Base-by-base conservation (phyloP, 2,797 vertebrate species). In the Pampus argenteus region DNA sequence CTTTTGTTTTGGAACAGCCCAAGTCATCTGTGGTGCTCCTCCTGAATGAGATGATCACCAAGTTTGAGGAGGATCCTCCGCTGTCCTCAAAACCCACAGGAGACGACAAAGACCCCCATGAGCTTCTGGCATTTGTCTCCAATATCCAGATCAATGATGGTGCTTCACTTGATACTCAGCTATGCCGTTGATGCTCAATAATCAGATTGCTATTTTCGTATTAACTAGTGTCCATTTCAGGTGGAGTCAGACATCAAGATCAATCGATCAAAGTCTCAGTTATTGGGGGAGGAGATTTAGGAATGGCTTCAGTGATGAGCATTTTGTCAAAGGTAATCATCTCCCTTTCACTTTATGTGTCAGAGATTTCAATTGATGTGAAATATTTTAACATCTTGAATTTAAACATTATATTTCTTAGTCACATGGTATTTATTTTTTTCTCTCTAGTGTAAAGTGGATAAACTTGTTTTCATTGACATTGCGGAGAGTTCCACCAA, bases 31-130 rank as follows among this genome's bases (percentile, higher is more conserved):
- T 98, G 28, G 89, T 91, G 63, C 90, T 86, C 29, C 94, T 99
- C 72, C 91, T 98, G 86, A 90, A 81, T 59, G 97, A 99, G 94
- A 99, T 99, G 98, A 95, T 91, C 44, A 50, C 84, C 50, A 97
- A 97, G 84, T 99, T 99, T 93, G 95, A 97, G 83, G 95, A 96
- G 74, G 96, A 97, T 23, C 97, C 97, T 11, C 98, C 98, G 0
- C 82, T 99, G 25, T 95, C 93, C 49, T 89, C 96, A 1, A 90
- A 94, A 47, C 74, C 92, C 23, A 80, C 94, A 17, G 86, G 60
- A 36, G 94, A 94, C 9, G 92, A 78, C 45, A 93, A 93, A 63
- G 93, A 93, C 74, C 96, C 96, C 34, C 91, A 89, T 0, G 95
- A 97, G 78, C 95, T 99, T 65, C 93, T 98, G 40, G 92, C 95